These are phyloP conservation scores for Dexiosoma caninum DNA, from an alignment of 2,888 invertebrate genomes.

Conservation along the genomic window DNA sequence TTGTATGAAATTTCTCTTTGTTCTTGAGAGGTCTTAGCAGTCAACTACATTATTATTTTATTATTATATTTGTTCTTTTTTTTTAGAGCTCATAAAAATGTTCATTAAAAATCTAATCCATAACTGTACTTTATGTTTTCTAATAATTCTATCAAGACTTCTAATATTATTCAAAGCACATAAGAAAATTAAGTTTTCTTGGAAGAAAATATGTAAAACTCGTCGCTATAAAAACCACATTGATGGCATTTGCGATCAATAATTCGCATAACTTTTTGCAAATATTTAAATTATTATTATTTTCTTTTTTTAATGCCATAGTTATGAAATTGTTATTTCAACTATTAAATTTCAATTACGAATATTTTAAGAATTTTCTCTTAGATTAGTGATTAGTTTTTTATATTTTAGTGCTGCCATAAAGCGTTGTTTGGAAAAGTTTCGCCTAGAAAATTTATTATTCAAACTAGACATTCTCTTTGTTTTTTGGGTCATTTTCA, in stretches of 20 bases:
- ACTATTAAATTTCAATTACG: constrained; percentile 47
- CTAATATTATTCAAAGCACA: background rate
- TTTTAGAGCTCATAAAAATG: too few species aligned
- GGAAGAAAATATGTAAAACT: background rate
- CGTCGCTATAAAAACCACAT: background rate
- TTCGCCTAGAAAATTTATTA: constrained; percentile 23
- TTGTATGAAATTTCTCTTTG: too few species aligned
- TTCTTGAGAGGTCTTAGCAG: too few species aligned
- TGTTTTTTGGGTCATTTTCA: constrained; percentile 35
- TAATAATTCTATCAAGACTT: too few species aligned
- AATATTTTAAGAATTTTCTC: constrained; percentile 32
- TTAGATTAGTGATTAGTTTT: too few species aligned
- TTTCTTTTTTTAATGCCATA: background rate
- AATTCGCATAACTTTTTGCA: background rate
- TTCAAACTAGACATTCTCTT: constrained; percentile 29
- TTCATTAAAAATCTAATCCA: too few species aligned
- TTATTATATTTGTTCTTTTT: too few species aligned
- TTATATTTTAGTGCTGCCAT: background rate
- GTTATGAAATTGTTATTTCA: constrained; percentile 32
- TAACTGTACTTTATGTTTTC: too few species aligned
- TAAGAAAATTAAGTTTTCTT: background rate
- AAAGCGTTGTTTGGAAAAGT: constrained; percentile 26
- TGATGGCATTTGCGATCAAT: background rate
- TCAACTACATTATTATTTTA: too few species aligned
- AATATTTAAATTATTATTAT: background rate